These are phyloP conservation scores for Psittacula echo DNA, from an alignment of 2,797 vertebrate species.

Conservation along the genomic window DNA sequence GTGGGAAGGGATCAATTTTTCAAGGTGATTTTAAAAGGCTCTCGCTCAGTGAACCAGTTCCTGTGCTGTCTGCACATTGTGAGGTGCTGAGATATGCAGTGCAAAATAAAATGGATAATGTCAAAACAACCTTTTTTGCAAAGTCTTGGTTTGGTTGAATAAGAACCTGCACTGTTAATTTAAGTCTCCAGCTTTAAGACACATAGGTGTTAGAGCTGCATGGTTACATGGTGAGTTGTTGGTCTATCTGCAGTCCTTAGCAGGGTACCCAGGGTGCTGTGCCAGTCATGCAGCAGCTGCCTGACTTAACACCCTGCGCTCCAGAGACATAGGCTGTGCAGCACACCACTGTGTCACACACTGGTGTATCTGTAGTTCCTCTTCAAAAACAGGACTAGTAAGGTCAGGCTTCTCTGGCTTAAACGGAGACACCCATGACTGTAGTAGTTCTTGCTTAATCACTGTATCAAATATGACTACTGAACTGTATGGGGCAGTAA, in stretches of 20 bases:
- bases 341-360: not conserved
- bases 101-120: not conserved
- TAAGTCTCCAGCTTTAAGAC: not conserved
- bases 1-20: not conserved
- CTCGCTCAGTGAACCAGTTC: not conserved
- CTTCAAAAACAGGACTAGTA: not conserved
- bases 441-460: not conserved
- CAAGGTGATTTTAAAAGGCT: not conserved
- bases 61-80: not conserved
- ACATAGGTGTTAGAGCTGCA: not conserved
- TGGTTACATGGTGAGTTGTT: not conserved
- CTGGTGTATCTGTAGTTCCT: not conserved
- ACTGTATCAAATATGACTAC: not conserved
- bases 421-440: not conserved
- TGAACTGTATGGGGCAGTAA: not conserved
- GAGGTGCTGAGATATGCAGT: not conserved
- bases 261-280: not conserved
- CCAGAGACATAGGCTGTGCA: not conserved
- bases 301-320: not conserved
- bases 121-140: not conserved
- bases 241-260: not conserved
- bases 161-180: not conserved
- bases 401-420: not conserved
- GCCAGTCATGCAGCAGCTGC: not conserved
- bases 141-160: not conserved